Evolutionary conservation across 2,113 vertebrate species (phyloP).

Genomic region (Lophura nycthemera): DNA sequence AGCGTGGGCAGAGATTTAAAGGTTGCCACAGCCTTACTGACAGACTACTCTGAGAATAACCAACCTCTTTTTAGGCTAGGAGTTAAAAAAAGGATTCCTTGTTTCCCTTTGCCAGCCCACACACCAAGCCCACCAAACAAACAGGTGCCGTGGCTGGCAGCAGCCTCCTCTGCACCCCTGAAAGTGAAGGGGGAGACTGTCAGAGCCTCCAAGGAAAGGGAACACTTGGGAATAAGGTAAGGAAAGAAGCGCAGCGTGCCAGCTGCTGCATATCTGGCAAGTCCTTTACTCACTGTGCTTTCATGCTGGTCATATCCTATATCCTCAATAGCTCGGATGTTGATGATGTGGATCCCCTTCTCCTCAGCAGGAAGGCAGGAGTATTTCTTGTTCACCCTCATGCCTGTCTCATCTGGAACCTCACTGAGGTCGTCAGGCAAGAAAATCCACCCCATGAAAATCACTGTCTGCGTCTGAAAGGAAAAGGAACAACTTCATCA

Average conservation of each 20-base stretch:
- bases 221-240: background rate
- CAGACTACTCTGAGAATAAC: background rate
- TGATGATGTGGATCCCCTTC: slow-evolving; percentile 76
- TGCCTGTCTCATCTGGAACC: slow-evolving; percentile 51
- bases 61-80: background rate
- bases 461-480: slow-evolving; percentile 50
- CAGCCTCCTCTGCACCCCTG: background rate
- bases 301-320: slow-evolving; percentile 81
- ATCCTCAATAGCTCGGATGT: slow-evolving; percentile 71
- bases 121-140: background rate
- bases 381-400: slow-evolving; percentile 82
- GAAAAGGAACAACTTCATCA: slow-evolving; percentile 32
- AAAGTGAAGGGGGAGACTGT: background rate
- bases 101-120: background rate
- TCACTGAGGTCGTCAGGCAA: slow-evolving; percentile 59
- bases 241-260: background rate
- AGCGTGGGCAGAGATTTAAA: background rate
- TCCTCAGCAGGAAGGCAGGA: slow-evolving; percentile 77
- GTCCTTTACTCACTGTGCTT: slow-evolving; percentile 79
- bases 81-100: background rate
- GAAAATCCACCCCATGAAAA: slow-evolving; percentile 72
- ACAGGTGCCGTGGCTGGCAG: background rate
- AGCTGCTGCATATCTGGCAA: background rate
- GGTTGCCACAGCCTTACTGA: background rate
- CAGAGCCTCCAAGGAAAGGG: background rate